Base-by-base conservation (phyloP, 2,113 vertebrate species). In the Numida meleagris region DNA sequence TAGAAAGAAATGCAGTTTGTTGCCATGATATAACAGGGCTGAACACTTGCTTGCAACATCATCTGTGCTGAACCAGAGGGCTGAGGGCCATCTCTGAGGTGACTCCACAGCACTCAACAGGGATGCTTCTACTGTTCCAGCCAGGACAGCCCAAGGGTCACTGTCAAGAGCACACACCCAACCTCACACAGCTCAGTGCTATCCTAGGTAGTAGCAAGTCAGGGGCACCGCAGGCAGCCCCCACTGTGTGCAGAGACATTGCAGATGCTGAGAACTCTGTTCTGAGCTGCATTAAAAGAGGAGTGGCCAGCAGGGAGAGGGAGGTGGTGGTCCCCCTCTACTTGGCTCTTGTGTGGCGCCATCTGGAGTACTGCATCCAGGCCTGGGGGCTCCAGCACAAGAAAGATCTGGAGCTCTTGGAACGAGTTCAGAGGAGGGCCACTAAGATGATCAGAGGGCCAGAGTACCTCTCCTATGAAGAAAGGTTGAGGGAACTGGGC, bases 81-180 rank as follows among this genome's bases (percentile, higher is more conserved):
- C 1, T 88, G 50, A 90, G 5, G 13, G 48, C 3, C n/a, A 58
- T 3, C 4, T 31, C 24, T 33, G 57, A 48, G 9, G 19, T 25
- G 42, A n/a, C 23, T 19, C 16, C 20, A 55, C 25, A 50, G 33
- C 10, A 57, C 8, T 46, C 27, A 4, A 10, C 10, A 1, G 42
- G 7, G 51, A n/a, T 12, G 8, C 4, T 66, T 76, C 62, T 46
- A 31, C 13, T 21, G 15, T 5, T 36, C 12, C 8, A 34, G 18
- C 55, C 58, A 53, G 59, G 12, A 17, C 62, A 88, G 34, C 12
- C 36, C 40, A 43, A 25, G 7, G 5, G 6, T 70, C 3, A 12
- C 25, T 51, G 55, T 10, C 0, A 6, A 59, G 53, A 73, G 10
- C 23, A 29, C 24, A 34, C 1, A 0, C 34, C 14, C 3, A 1